These are phyloP conservation scores for Montipora capitata DNA, from an alignment of 92 coral and sea anemone species.

Conservation along the genomic window DNA sequence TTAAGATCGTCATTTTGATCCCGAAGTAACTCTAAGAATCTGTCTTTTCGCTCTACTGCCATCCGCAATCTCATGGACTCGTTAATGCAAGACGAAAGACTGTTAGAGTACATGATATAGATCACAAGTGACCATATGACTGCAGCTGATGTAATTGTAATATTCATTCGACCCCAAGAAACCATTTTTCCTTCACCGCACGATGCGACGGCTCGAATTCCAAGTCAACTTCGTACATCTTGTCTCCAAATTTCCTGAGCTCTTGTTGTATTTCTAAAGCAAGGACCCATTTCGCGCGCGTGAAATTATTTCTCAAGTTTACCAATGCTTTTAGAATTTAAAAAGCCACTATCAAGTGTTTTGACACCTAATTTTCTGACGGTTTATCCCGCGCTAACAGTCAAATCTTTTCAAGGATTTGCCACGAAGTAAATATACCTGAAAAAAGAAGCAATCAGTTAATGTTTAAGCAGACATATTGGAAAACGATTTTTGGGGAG, in stretches of 20 bases:
- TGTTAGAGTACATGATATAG: conserved; percentile 6
- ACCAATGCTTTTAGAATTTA: too few relatives aligned
- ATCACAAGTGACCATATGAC: conserved; percentile 24
- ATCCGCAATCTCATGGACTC: conserved; percentile 15
- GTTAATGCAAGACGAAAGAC: background rate
- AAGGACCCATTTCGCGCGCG: background rate
- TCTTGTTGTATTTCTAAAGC: background rate
- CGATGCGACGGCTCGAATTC: background rate
- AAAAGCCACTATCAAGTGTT: too few relatives aligned
- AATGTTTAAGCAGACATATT: too few relatives aligned
- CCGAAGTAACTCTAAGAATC: conserved; percentile 43
- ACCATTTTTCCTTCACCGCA: background rate
- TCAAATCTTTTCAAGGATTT: too few relatives aligned
- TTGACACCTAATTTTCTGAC: too few relatives aligned
- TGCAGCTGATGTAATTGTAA: background rate
- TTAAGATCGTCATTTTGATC: conserved; percentile 49
- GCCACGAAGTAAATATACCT: too few relatives aligned
- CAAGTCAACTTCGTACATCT: background rate
- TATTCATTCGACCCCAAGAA: background rate
- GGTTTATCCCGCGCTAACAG: too few relatives aligned
- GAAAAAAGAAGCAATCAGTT: too few relatives aligned
- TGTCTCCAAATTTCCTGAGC: background rate
- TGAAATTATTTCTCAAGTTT: background rate
- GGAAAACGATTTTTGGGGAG: too few relatives aligned
- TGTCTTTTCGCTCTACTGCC: conserved; percentile 58